These are phyloP conservation scores for Augochlorella aurata DNA, from an alignment of 2,888 invertebrate genomes.

Conservation along the genomic window DNA sequence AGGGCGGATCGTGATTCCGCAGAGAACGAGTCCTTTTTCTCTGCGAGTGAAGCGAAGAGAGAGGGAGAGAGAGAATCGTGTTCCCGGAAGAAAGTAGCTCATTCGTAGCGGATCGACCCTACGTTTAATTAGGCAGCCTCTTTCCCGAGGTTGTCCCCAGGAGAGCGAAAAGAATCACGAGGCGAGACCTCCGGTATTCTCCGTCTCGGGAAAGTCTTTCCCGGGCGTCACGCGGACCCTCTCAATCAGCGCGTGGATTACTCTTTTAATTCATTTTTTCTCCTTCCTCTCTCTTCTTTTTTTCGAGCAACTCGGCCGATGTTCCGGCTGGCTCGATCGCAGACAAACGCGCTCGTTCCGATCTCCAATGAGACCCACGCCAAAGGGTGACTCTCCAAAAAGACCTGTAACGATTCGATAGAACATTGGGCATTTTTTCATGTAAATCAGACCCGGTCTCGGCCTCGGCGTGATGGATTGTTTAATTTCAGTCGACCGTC, in stretches of 20 bases:
- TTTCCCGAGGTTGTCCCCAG: conserved; percentile 72
- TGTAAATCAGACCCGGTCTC: conserved; percentile 20
- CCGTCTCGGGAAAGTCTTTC: conserved; percentile 53
- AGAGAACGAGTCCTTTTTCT: conserved; percentile 32
- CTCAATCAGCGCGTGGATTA: conserved; percentile 79
- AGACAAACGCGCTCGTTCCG: conserved; percentile 40
- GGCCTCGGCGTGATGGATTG: not conserved
- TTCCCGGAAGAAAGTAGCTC: conserved; percentile 66
- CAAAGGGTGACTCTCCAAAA: conserved; percentile 40
- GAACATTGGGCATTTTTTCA: conserved; percentile 32
- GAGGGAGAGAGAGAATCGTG: conserved; percentile 36
- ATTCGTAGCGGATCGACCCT: conserved; percentile 70
- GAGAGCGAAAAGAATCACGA: conserved; percentile 79
- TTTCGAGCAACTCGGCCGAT: conserved; percentile 68
- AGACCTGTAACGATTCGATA: conserved; percentile 32
- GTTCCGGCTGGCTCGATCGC: conserved; percentile 64
- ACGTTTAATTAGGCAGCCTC: conserved; percentile 81
- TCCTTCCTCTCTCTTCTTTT: not conserved
- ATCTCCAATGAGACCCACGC: conserved; percentile 43
- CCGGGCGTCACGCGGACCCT: conserved; percentile 61
- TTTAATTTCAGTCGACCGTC: conserved; percentile 23
- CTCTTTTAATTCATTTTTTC: conserved; percentile 78
- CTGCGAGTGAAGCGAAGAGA: not conserved
- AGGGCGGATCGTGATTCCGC: conserved; percentile 53
- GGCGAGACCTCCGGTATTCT: conserved; percentile 72